phyloP scores from a whole-genome alignment of 1,140 invertebrate species.

The Dendrolimus punctatus region DNA sequence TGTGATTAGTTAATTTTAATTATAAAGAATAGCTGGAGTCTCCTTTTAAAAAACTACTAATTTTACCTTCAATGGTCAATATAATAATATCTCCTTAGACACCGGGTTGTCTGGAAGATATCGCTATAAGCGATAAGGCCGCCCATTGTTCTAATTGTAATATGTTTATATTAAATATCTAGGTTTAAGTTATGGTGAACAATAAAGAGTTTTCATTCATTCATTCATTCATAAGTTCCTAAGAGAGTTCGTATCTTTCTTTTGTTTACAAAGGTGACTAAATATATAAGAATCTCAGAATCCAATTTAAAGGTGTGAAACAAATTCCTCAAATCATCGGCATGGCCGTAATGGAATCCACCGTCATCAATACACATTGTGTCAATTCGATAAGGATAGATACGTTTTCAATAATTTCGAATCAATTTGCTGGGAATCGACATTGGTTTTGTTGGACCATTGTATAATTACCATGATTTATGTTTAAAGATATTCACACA shows the following conservation, averaged over 20 bases:
- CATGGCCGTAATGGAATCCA: slow-evolving; percentile 10
- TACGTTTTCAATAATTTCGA: slow-evolving; percentile 18
- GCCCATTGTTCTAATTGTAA: no score
- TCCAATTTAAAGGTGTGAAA: not conserved
- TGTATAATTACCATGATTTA: slow-evolving; percentile 14
- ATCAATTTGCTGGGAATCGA: slow-evolving; percentile 38
- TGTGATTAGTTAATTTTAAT: no score
- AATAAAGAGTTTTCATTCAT: no score
- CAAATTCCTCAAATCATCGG: not conserved
- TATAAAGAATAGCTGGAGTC: no score
- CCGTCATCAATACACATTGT: slow-evolving; percentile 2
- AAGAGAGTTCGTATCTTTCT: not conserved
- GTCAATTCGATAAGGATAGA: slow-evolving; percentile 34
- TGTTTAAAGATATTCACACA: not conserved
- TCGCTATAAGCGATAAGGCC: no score
- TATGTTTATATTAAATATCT: no score
- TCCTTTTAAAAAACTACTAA: no score
- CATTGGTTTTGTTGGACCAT: slow-evolving; percentile 15
- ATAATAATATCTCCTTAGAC: no score
- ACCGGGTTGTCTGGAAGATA: no score
- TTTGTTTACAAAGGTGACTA: not conserved
- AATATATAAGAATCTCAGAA: not conserved
- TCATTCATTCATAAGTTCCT: no score
- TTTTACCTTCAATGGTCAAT: no score
- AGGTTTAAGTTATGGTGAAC: no score